Conservation (phyloP, 2,797 vertebrate species). For the Mormyrus hasselquistii region DNA sequence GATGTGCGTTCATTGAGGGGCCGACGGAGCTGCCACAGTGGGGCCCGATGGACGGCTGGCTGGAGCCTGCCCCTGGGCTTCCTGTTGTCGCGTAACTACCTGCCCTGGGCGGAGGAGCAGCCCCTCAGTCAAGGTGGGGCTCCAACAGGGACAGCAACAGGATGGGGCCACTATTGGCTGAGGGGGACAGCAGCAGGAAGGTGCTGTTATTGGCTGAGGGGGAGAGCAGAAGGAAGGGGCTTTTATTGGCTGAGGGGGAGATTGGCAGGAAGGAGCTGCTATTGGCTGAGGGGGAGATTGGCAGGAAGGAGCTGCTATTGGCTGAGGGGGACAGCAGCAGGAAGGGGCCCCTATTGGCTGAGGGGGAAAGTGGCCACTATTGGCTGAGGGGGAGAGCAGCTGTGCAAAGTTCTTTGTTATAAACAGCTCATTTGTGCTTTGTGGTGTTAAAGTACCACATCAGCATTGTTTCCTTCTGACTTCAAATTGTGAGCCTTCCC, state of each 20-base stretch:
- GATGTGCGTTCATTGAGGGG: conserved; percentile 66
- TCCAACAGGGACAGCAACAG: background rate
- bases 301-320: background rate
- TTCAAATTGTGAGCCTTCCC: background rate
- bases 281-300: background rate
- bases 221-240: no score
- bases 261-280: background rate
- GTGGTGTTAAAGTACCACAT: background rate
- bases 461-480: background rate
- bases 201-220: no score
- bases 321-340: background rate
- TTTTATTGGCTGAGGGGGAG: no score
- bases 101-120: conserved; percentile 73
- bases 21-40: conserved; percentile 75
- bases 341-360: background rate
- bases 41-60: conserved; percentile 77
- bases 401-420: background rate
- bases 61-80: conserved; percentile 85
- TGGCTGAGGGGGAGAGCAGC: background rate
- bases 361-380: background rate
- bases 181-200: no score
- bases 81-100: conserved; percentile 72
- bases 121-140: conserved; percentile 71
- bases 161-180: background rate
- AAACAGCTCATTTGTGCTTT: background rate